Percentiles rank a stretch among this genome's conserved stretches.
Evolutionary conservation across 1,140 invertebrate species (phyloP).

Genomic region (Drosophila takahashii): DNA sequence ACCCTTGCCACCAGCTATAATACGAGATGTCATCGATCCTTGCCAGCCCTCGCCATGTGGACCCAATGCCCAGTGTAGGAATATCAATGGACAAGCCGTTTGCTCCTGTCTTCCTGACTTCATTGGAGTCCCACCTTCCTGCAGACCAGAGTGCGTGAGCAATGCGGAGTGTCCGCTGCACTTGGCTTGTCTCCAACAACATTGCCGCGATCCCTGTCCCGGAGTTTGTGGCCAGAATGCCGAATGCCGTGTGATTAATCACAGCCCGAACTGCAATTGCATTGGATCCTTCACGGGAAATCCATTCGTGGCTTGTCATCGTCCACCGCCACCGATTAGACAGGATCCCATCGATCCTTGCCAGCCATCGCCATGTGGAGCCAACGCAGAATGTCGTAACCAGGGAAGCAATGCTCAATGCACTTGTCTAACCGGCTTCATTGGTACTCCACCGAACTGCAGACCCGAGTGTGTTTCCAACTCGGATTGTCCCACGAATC

Average conservation of each 20-base stretch:
- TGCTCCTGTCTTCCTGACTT: constrained; percentile 85
- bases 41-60: constrained; percentile 87
- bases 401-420: constrained; percentile 88
- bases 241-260: constrained; percentile 92
- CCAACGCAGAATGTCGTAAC: constrained; percentile 89
- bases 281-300: constrained; percentile 90
- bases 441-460: constrained; percentile 87
- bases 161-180: constrained; percentile 86
- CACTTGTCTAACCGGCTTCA: constrained; percentile 88
- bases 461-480: constrained; percentile 87
- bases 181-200: constrained; percentile 86
- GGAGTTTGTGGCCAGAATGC: constrained; percentile 89
- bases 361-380: constrained; percentile 90
- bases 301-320: constrained; percentile 90
- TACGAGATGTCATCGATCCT: constrained; percentile 83
- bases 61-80: constrained; percentile 86
- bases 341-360: constrained; percentile 87
- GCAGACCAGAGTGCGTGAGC: constrained; percentile 87
- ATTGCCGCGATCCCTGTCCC: constrained; percentile 87
- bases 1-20: constrained; percentile 61
- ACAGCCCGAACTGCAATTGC: constrained; percentile 91
- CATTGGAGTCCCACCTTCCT: constrained; percentile 86
- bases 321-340: constrained; percentile 85
- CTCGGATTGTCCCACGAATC: constrained; percentile 86
- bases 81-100: constrained; percentile 84